Conservation (phyloP, 2,113 vertebrate species). For the Cinclus cinclus region DNA sequence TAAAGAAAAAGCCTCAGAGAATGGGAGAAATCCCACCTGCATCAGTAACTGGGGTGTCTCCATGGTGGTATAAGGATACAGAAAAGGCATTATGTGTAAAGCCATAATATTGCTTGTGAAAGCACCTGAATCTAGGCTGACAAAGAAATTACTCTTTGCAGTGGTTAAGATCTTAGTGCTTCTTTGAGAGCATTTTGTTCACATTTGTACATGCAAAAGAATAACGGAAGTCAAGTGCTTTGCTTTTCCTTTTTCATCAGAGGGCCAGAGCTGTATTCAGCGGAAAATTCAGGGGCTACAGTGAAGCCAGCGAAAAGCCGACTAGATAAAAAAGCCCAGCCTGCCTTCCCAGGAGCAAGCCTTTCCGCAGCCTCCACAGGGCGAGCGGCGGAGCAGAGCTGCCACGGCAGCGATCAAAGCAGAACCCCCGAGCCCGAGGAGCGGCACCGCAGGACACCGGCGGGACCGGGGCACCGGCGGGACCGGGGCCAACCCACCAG, state of each 20-base stretch:
- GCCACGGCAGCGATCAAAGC: background rate
- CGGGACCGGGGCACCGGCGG: background rate
- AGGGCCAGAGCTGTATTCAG: background rate
- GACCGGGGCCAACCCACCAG: background rate
- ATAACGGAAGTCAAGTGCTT: background rate
- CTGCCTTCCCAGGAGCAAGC: background rate
- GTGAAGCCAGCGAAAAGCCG: background rate
- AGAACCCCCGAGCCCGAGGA: background rate
- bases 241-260: background rate
- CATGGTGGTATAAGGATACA: background rate
- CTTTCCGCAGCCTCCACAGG: background rate
- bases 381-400: background rate
- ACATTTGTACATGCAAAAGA: background rate
- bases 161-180: background rate
- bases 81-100: background rate
- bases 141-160: conserved; percentile 1
- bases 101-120: background rate
- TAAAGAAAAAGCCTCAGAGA: background rate
- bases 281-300: background rate
- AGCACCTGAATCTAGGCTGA: background rate
- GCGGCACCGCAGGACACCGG: background rate
- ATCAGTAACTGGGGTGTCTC: background rate
- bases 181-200: background rate
- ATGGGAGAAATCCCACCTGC: background rate
- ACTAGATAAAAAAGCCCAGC: background rate